Evolutionary conservation across 23 tunicate species (phyloP).

Genomic region (Ciona savignyi): DNA sequence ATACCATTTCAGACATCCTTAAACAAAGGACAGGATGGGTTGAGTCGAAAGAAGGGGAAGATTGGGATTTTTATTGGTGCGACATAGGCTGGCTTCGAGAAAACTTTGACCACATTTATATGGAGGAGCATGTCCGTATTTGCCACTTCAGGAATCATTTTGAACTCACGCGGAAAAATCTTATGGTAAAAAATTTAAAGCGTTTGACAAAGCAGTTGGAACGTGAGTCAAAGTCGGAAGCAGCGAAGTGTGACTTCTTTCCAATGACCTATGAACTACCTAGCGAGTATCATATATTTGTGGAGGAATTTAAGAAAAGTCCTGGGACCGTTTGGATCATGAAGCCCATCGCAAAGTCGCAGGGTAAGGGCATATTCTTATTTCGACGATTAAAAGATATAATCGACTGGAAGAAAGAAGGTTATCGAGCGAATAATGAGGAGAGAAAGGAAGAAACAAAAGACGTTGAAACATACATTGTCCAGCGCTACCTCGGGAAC

Average conservation of each 20-base stretch:
- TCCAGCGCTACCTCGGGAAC: too few species aligned
- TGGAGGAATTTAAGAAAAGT: slow-evolving; percentile 90
- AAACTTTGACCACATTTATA: too few species aligned
- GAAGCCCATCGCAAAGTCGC: too few species aligned
- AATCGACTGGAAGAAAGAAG: slow-evolving; percentile 95
- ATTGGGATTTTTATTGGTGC: too few species aligned
- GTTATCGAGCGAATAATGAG: slow-evolving; percentile 67
- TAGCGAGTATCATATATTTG: slow-evolving; percentile 93
- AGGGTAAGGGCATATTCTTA: slow-evolving; percentile 93
- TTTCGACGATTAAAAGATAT: slow-evolving; percentile 90
- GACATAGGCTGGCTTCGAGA: too few species aligned
- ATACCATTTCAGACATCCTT: slow-evolving; percentile 70
- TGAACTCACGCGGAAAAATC: slow-evolving; percentile 82
- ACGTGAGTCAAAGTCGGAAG: slow-evolving; percentile 79
- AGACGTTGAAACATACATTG: too few species aligned
- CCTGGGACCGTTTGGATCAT: too few species aligned
- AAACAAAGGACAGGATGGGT: slow-evolving; percentile 86
- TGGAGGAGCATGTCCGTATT: too few species aligned
- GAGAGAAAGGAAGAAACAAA: slow-evolving; percentile 74
- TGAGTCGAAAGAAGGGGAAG: slow-evolving; percentile 88
- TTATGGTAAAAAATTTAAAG: slow-evolving; percentile 93
- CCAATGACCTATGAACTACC: too few species aligned
- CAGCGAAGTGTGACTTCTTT: too few species aligned
- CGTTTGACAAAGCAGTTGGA: slow-evolving; percentile 83
- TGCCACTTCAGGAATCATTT: too few species aligned